These are phyloP conservation scores for Meta bourneti DNA, from an alignment of 2,888 invertebrate species.

Conservation along the genomic window DNA sequence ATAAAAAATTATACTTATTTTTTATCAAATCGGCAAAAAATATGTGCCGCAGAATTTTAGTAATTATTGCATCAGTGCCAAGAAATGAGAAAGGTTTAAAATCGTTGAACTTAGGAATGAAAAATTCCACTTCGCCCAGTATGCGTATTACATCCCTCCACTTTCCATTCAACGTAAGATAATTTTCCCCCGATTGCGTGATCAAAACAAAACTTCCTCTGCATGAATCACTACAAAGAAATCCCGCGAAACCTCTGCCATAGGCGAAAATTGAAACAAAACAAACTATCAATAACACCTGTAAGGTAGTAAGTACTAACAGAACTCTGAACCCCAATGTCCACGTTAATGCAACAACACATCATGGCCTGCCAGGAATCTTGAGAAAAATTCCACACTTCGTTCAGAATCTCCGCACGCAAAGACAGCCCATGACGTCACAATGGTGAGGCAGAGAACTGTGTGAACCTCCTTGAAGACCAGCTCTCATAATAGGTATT, in stretches of 20 bases:
- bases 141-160: too few relatives aligned
- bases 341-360: not conserved
- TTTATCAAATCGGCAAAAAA: too few relatives aligned
- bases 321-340: not conserved
- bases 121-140: too few relatives aligned
- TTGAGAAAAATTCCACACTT: not conserved
- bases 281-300: not conserved
- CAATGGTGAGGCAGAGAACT: conserved; percentile 52
- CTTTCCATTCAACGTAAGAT: too few relatives aligned
- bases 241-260: not conserved
- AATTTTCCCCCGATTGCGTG: too few relatives aligned
- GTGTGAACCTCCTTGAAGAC: conserved; percentile 64
- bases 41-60: too few relatives aligned
- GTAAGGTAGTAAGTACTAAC: not conserved
- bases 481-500: conserved; percentile 70
- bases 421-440: conserved; percentile 60
- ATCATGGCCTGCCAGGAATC: not conserved
- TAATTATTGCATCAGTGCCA: too few relatives aligned
- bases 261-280: not conserved
- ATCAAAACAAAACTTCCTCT: too few relatives aligned
- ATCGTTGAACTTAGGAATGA: too few relatives aligned
- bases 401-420: conserved; percentile 61
- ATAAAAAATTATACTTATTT: too few relatives aligned
- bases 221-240: not conserved
- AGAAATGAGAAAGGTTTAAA: too few relatives aligned